These are phyloP conservation scores for Leucophenga maculata DNA, from an alignment of 2,888 invertebrate species.

Conservation along the genomic window DNA sequence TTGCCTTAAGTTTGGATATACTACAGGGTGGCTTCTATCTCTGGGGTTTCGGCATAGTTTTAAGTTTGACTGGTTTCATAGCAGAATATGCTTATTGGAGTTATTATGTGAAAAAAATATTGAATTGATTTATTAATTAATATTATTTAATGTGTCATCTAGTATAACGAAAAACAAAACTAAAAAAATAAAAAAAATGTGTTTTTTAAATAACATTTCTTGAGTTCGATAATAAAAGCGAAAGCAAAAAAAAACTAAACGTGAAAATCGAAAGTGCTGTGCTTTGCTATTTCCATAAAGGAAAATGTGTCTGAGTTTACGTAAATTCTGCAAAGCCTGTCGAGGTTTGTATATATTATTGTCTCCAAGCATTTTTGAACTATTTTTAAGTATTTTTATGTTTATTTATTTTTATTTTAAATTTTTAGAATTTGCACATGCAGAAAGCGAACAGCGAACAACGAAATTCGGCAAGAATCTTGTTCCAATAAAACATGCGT, in stretches of 20 bases:
- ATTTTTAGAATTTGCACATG: neutral
- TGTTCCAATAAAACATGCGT: neutral
- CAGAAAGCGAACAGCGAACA: neutral
- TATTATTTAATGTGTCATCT: no score
- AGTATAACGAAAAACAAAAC: neutral
- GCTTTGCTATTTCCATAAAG: neutral
- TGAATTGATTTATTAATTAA: no score
- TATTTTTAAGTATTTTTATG: neutral
- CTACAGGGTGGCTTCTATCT: slow-evolving; percentile 68
- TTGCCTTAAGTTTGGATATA: slow-evolving; percentile 61
- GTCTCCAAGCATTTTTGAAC: neutral
- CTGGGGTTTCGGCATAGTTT: slow-evolving; percentile 59
- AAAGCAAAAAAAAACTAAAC: neutral
- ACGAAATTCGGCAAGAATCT: neutral
- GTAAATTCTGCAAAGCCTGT: slow-evolving; percentile 53
- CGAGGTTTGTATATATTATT: slow-evolving; percentile 42
- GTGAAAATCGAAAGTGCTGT: neutral
- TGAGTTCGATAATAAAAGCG: neutral
- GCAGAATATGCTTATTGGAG: slow-evolving; percentile 39
- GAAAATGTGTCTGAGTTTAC: slow-evolving; percentile 53
- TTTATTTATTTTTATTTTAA: neutral
- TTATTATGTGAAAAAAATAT: neutral
- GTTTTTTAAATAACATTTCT: neutral
- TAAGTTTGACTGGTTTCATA: slow-evolving; percentile 50
- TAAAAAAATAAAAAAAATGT: neutral